These are phyloP conservation scores for Gortyna flavago DNA, from an alignment of 2,888 invertebrate species.

Conservation along the genomic window DNA sequence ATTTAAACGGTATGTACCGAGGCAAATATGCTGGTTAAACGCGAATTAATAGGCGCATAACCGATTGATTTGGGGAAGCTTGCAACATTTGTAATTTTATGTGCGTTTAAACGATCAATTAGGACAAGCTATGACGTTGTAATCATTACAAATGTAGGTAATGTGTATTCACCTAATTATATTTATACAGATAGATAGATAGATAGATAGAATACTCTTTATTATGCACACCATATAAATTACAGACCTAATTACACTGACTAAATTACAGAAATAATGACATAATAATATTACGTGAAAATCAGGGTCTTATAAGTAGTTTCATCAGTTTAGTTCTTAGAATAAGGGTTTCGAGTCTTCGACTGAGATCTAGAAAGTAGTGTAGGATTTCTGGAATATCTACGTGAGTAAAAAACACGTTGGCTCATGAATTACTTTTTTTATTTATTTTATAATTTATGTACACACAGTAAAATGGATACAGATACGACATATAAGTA, in stretches of 20 bases:
- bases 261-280: not conserved
- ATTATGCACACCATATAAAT: no score
- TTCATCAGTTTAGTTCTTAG: not conserved
- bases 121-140: not conserved
- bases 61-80: not conserved
- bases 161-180: no score
- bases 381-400: not conserved
- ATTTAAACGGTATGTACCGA: not conserved
- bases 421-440: not conserved
- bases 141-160: no score
- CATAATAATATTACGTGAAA: no score
- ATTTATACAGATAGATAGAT: no score
- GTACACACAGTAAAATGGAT: no score
- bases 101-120: slow-evolving; percentile 3
- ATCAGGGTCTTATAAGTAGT: not conserved
- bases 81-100: not conserved
- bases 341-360: not conserved
- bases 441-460: no score
- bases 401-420: not conserved
- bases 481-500: no score
- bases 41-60: not conserved
- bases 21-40: not conserved
- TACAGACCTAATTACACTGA: no score
- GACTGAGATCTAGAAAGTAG: not conserved
- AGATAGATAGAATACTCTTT: no score